Conservation (phyloP, 2,888 invertebrate genomes). For the Drepana falcataria region DNA sequence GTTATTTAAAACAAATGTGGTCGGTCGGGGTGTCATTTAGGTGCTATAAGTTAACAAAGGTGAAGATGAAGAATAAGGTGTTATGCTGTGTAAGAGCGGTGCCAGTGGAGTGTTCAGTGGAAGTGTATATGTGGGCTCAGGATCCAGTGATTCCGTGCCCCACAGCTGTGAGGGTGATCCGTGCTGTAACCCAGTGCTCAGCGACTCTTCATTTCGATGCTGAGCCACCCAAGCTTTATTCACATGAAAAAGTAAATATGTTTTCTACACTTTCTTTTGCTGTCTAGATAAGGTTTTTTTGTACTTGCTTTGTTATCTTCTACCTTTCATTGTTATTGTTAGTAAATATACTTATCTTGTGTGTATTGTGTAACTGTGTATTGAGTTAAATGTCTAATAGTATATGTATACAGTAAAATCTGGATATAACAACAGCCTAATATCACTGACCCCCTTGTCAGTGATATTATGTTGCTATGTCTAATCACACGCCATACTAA, state of each 20-base stretch:
- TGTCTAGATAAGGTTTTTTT: conserved; percentile 47
- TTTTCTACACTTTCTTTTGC: conserved; percentile 53
- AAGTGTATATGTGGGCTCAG: conserved; percentile 34
- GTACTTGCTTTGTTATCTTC: conserved; percentile 37
- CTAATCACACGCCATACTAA: too few relatives aligned
- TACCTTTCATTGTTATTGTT: conserved; percentile 19
- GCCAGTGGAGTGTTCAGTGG: conserved; percentile 58
- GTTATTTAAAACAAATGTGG: conserved; percentile 54
- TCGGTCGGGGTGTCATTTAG: conserved; percentile 70
- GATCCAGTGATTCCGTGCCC: conserved; percentile 35
- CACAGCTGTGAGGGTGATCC: conserved; percentile 50
- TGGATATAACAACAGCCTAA: too few relatives aligned
- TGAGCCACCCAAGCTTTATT: conserved; percentile 33
- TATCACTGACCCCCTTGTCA: too few relatives aligned
- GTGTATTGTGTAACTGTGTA: conserved; percentile 12
- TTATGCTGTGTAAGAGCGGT: conserved; percentile 59
- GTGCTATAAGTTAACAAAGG: conserved; percentile 53
- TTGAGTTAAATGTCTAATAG: conserved; percentile 2
- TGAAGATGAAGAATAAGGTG: conserved; percentile 55
- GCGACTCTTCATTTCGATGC: conserved; percentile 25
- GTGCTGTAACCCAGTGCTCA: conserved; percentile 35
- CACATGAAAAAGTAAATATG: conserved; percentile 67
- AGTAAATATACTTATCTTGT: conserved; percentile 4
- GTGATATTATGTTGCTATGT: too few relatives aligned
- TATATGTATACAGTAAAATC: not conserved